Base-by-base conservation (phyloP, 2,888 invertebrate species). In the Pseudococcus longispinus region DNA sequence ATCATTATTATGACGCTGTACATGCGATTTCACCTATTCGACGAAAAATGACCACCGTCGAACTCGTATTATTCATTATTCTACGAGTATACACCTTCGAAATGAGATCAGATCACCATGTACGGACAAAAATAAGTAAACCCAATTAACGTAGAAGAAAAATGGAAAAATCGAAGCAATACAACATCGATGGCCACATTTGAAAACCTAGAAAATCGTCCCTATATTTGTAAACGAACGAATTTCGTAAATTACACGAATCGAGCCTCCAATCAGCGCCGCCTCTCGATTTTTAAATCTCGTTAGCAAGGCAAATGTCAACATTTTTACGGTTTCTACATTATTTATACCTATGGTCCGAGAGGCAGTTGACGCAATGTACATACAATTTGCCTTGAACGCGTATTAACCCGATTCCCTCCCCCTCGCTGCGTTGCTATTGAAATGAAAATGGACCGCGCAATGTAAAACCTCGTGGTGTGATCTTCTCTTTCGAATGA, bases 301-400 rank as follows among this genome's bases (percentile, higher is more conserved):
- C 60, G 60, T 60, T 60, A 60, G 23, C 60, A 23, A 23, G 70
- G 70, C 70, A 70, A 70, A 70, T 8, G 70, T 65, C 18, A 29
- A 29, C 70, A 70, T 70, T 70, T 70, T 70, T 70, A 70, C 15
- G 70, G 70, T 70, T 70, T 70, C 70, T 15, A 26, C 65, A 5
- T n/a, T n/a, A 51, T 51, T 51, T 51, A 51, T n/a, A 51, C 51
- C 60, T 20, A 60, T 23, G 20, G 23, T 60, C 23, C 60, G 23
- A 60, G 13, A 60, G 23, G 11, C 20, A 23, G 60, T 60, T 23
- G 60, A 23, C 60, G 20, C 20, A 70, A 29, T 32, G 18, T 15
- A 70, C 32, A 20, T 32, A 70, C 15, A 32, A 29, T 70, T 70
- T 13, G 26, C 70, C 70, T 70, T 70, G 70, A 70, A 70, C 32